Percentiles rank a stretch among this genome's conserved stretches.
These are phyloP conservation scores for Pteria penguin DNA, from an alignment of 2,888 invertebrate species.

Conservation along the genomic window DNA sequence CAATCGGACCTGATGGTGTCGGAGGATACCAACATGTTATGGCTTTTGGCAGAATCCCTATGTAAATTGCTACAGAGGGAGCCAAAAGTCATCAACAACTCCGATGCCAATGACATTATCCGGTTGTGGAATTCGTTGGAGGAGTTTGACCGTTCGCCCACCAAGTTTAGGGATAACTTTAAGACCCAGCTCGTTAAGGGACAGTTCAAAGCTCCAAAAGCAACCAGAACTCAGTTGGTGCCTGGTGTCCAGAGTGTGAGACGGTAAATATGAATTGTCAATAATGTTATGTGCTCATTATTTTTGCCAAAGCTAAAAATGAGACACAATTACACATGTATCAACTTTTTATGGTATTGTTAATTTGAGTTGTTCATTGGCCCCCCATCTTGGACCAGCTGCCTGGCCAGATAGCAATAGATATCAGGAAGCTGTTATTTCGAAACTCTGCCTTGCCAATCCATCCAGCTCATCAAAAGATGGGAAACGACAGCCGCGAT, in stretches of 20 bases:
- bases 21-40: conserved; percentile 13
- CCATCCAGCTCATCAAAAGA: conserved; percentile 18
- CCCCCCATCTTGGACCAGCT: conserved; percentile 22
- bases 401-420: conserved; percentile 15
- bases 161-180: conserved; percentile 13
- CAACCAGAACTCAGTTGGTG: not conserved
- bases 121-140: conserved; percentile 25
- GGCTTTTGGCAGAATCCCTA: conserved; percentile 16
- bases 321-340: too few relatives aligned
- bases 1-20: conserved; percentile 17
- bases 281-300: too few relatives aligned
- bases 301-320: too few relatives aligned
- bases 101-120: conserved; percentile 26
- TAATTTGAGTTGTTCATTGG: conserved; percentile 11
- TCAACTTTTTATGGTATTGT: too few relatives aligned
- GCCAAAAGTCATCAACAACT: not conserved
- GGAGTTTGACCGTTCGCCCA: conserved; percentile 23
- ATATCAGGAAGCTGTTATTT: conserved; percentile 14
- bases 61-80: conserved; percentile 2
- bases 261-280: too few relatives aligned
- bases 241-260: conserved; percentile 33
- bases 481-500: conserved; percentile 10
- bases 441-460: not conserved
- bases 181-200: conserved; percentile 25
- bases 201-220: conserved; percentile 21